These are phyloP conservation scores for Teleopsis dalmanni DNA, from an alignment of 1,140 invertebrate genomes.

Conservation along the genomic window DNA sequence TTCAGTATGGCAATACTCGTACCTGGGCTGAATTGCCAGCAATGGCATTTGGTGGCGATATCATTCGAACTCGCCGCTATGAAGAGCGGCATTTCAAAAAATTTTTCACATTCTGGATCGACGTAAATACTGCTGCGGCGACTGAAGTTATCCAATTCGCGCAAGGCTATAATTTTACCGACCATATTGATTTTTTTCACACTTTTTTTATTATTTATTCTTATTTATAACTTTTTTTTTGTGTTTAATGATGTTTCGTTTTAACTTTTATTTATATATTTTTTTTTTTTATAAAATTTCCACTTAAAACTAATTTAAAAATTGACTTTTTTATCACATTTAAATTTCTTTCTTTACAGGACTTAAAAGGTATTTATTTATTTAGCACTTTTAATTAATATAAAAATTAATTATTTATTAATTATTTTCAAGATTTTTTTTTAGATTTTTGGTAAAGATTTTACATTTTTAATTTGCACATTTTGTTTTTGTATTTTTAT, in stretches of 20 bases:
- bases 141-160: constrained; percentile 40
- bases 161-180: constrained; percentile 41
- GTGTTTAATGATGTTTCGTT: no score
- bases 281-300: constrained; percentile 1
- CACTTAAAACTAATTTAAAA: neutral
- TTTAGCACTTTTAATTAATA: neutral
- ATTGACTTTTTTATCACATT: neutral
- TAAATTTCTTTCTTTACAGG: neutral
- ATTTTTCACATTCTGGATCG: constrained; percentile 43
- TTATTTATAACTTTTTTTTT: no score
- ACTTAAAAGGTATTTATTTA: neutral
- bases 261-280: neutral
- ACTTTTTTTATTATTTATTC: no score
- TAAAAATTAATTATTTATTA: no score
- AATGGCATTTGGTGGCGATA: constrained; percentile 40
- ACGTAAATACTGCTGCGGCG: constrained; percentile 42
- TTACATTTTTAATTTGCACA: constrained; percentile 1
- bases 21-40: constrained; percentile 42
- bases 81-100: constrained; percentile 40
- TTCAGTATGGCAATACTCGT: no score
- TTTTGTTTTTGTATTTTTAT: neutral
- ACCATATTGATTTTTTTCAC: constrained; percentile 22
- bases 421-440: neutral
- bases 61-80: constrained; percentile 42
- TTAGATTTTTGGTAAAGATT: neutral